These are phyloP conservation scores for Brachystomella parvula DNA, from an alignment of 1,140 invertebrate species.

Conservation along the genomic window DNA sequence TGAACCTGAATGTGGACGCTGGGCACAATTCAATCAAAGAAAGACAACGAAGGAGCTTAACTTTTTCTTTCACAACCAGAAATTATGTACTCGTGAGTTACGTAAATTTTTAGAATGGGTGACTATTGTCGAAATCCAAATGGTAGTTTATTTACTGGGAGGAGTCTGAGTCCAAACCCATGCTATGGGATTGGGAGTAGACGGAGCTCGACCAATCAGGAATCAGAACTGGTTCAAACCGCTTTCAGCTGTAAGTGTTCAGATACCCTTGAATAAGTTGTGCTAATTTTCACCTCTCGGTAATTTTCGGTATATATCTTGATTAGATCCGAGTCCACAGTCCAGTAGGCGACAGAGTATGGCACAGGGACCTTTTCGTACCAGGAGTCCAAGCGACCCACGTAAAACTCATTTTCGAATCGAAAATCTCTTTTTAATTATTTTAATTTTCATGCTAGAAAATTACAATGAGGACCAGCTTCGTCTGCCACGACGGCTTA, in stretches of 20 bases:
- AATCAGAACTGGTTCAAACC: background rate
- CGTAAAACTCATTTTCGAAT: conserved; percentile 1
- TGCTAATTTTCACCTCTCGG: background rate
- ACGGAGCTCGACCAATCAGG: background rate
- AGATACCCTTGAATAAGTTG: background rate
- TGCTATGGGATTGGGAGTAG: background rate
- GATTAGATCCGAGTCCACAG: conserved; percentile 8
- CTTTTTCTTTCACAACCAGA: too few relatives aligned
- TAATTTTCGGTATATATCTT: background rate
- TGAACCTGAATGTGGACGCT: too few relatives aligned
- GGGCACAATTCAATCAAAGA: too few relatives aligned
- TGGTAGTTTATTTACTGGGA: background rate
- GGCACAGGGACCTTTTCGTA: background rate
- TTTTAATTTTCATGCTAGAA: background rate
- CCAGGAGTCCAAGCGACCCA: conserved; percentile 15
- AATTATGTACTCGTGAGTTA: too few relatives aligned
- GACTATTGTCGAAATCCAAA: background rate
- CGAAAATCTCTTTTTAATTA: background rate
- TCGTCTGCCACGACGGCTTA: background rate
- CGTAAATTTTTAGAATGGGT: too few relatives aligned
- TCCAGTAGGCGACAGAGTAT: background rate
- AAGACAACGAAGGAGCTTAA: background rate
- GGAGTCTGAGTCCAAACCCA: background rate
- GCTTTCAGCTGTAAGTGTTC: background rate
- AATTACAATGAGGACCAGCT: background rate